These are phyloP conservation scores for Peromyscus californicus DNA, from an alignment of 2,113 vertebrate species.

Conservation along the genomic window DNA sequence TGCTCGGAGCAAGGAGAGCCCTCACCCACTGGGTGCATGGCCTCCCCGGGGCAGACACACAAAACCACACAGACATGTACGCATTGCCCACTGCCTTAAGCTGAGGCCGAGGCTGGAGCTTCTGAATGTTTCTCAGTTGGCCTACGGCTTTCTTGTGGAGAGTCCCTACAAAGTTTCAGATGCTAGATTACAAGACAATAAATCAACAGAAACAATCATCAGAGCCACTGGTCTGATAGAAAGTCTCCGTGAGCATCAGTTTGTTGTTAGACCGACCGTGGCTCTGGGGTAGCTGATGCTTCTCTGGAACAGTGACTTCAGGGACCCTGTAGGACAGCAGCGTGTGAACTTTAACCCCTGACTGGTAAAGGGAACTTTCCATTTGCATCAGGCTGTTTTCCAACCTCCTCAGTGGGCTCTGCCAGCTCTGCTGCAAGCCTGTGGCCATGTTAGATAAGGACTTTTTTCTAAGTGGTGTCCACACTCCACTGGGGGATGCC, in stretches of 20 bases:
- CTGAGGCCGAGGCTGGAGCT: neutral
- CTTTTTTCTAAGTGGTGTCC: conserved; percentile 65
- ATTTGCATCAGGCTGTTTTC: conserved; percentile 36
- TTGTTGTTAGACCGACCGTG: neutral
- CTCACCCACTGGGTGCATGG: neutral
- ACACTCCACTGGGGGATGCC: conserved; percentile 21
- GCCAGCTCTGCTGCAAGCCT: rapidly evolving
- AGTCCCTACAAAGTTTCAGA: neutral
- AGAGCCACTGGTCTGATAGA: rapidly evolving
- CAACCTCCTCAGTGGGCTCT: conserved; percentile 67
- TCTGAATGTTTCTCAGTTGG: neutral
- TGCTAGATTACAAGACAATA: neutral
- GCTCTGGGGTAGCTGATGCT: neutral
- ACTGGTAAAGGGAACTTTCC: conserved; percentile 70
- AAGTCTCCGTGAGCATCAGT: neutral
- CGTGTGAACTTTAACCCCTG: neutral
- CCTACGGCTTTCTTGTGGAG: neutral
- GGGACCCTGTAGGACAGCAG: conserved; percentile 67
- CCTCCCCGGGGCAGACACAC: too few relatives aligned
- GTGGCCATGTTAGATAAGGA: conserved; percentile 74
- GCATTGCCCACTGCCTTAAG: rapidly evolving
- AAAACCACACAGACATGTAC: neutral
- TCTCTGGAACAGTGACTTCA: conserved; percentile 68
- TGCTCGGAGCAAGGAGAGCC: neutral
- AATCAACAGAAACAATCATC: rapidly evolving